A percentile compares a stretch with the other conserved stretches of the same genome.
phyloP scores from a whole-genome alignment of 2,888 invertebrate genomes.

The Cephus runcator region DNA sequence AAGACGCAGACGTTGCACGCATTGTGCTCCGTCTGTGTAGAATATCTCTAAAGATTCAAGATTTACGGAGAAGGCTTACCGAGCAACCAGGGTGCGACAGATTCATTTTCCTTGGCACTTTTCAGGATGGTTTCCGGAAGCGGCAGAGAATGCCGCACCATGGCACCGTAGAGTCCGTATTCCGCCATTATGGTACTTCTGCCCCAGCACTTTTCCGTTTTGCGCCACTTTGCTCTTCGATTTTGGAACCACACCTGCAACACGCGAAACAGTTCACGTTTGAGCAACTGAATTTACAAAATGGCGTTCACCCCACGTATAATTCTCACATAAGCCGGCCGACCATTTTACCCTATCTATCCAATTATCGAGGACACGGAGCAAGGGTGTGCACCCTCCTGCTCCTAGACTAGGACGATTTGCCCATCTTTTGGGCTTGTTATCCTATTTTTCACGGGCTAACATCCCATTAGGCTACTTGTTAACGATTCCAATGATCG shows the following conservation, averaged over 20 bases:
- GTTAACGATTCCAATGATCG: constrained; percentile 48
- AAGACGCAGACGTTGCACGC: background rate
- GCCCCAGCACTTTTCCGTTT: constrained; percentile 99
- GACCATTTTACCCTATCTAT: constrained; percentile 11
- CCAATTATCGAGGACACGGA: constrained; percentile 25
- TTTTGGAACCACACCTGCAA: constrained; percentile 99
- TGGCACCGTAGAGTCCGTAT: constrained; percentile 98
- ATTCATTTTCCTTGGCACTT: constrained; percentile 95
- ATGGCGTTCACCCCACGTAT: background rate
- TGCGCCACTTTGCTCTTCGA: constrained; percentile 98
- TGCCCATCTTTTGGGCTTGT: constrained; percentile 22
- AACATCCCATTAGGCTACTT: constrained; percentile 50
- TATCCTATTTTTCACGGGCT: constrained; percentile 44
- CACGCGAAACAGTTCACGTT: constrained; percentile 6
- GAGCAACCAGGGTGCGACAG: constrained; percentile 98
- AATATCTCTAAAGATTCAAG: background rate
- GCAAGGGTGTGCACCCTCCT: constrained; percentile 8
- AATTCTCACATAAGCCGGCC: constrained; percentile 9
- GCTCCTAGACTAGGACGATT: background rate
- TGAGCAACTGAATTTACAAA: background rate
- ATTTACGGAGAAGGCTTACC: constrained; percentile 73
- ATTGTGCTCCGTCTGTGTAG: background rate
- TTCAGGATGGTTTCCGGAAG: constrained; percentile 98
- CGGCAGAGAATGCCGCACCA: constrained; percentile 98
- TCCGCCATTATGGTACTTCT: constrained; percentile 99